Evolutionary conservation across 2,113 vertebrate genomes (phyloP).

Genomic region (Macheiramphus alcinus): DNA sequence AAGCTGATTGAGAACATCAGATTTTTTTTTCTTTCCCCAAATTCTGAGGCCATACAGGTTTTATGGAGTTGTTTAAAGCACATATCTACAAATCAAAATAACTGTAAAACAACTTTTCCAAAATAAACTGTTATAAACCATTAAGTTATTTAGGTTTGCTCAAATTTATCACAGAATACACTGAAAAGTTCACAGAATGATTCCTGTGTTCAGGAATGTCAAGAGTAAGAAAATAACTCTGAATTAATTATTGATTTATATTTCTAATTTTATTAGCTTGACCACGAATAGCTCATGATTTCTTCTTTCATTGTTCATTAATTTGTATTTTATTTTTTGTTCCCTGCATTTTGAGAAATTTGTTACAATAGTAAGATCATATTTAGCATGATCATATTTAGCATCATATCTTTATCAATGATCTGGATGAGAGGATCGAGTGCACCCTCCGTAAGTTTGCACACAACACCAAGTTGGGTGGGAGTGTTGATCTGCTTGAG

Average conservation of each 20-base stretch:
- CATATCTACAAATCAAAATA: background rate
- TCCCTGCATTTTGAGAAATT: background rate
- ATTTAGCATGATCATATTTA: background rate
- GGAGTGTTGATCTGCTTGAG: too few relatives aligned
- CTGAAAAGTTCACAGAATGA: background rate
- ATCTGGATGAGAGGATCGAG: too few relatives aligned
- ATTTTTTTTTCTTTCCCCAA: background rate
- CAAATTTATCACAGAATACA: background rate
- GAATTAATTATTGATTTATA: background rate
- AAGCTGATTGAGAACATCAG: background rate
- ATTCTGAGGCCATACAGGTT: background rate
- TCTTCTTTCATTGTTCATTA: background rate
- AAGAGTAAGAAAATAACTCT: background rate
- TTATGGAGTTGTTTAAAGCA: background rate
- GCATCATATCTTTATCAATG: too few relatives aligned
- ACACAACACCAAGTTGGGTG: too few relatives aligned
- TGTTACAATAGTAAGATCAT: background rate
- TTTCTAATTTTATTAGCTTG: background rate
- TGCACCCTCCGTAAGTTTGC: too few relatives aligned
- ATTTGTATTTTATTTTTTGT: background rate
- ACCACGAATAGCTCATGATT: background rate
- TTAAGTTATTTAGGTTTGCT: background rate
- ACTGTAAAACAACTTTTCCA: background rate
- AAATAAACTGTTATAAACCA: background rate
- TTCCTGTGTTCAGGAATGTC: background rate